Evolutionary conservation across 2,888 invertebrate species (phyloP), one percentile per base, ranked within the genome.

Genomic region (Antheraea assamensis): DNA sequence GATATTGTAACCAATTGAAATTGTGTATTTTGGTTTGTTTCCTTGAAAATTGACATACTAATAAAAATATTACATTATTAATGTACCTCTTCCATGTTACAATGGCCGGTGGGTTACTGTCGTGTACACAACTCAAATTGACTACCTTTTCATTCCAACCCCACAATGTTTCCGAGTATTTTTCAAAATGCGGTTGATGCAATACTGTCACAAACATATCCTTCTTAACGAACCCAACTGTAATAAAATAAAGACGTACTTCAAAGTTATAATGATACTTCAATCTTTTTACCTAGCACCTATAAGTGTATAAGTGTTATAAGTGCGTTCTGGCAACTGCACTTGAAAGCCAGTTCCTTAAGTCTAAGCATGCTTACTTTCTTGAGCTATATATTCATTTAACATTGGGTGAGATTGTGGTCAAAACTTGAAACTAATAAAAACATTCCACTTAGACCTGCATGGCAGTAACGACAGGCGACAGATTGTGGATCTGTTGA

Each of bases 31-130:
- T 2, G 24, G 13, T 2, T 21, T 2, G 13, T 58, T 13, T 58
- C 0, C 3, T 17, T 30, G 61, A 30, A 17, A 27, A 27, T 64
- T 0, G 13, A 64, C 15, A 64, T 3, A 64, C 10, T 10, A 15
- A 61, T 61, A 42, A 7, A 42, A 13, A 13, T 42, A 42, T 61
- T 17, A 64, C 1, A 61, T 61, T 24, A 27, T 13, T 27, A 27
- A 24, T 81, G 77, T 83, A 94, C 94, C 87, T 91, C 42, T 42
- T 42, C 93, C 93, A 93, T 75, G 78, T 81, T 10, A 91, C 78
- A n/a, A 75, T 78, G 0, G 91, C 82, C 0, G 83, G 82, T 10
- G 94, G 94, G 73, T 90, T 89, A 72, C 91, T 91, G 0, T 87
- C 85, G 61, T 87, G 84, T 2, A 81, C 83, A 74, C 94, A 94